Evolutionary conservation across 2,888 invertebrate species (phyloP), one percentile per base, ranked within the genome.

Genomic region (Mimas tiliae): DNA sequence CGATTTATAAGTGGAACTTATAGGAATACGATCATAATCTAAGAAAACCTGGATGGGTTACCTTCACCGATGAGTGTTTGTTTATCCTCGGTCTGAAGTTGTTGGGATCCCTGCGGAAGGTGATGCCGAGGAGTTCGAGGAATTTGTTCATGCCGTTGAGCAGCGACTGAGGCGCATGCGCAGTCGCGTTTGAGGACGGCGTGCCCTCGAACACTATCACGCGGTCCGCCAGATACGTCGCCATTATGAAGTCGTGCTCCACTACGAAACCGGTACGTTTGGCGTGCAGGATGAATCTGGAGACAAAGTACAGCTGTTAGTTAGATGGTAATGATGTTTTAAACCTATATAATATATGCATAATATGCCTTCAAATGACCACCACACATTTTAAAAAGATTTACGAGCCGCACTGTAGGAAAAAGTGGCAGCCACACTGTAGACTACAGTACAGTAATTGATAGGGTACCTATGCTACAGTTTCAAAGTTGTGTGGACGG

Each of bases 241-340:
- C 99, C 99, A 99, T 99, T 74, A 99, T 99, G 89, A 99, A 99
- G 94, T 99, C 99, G 96, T 99, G 99, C 96, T 99, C 99, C 0
- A 99, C 99, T 16, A 99, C 97, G 88, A 99, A 99, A 12, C 99
- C 99, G 8, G 99, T 99, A 89, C 99, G 98, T 94, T 99, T 99
- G 0, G 99, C 99, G 83, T 99, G 99, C 53, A 99, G 95, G 86
- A 99, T 99, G 87, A 99, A 99, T 81, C 96, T 96, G 87, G 33
- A 87, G 84, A 68, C 11, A 50, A 4, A 65, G 12, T 14, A 63
- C 16, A n/a, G 19, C 45, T 9, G 19, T 52, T 27, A 52, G 12
- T 4, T 52, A 27, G 27, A 27, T 27, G 27, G 27, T 27, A 27
- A 27, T 27, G 4, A n/a, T 4, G 14, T 34, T 34, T 34, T 34